Conservation (phyloP, 2,888 invertebrate genomes). For the Limenitis camilla region DNA sequence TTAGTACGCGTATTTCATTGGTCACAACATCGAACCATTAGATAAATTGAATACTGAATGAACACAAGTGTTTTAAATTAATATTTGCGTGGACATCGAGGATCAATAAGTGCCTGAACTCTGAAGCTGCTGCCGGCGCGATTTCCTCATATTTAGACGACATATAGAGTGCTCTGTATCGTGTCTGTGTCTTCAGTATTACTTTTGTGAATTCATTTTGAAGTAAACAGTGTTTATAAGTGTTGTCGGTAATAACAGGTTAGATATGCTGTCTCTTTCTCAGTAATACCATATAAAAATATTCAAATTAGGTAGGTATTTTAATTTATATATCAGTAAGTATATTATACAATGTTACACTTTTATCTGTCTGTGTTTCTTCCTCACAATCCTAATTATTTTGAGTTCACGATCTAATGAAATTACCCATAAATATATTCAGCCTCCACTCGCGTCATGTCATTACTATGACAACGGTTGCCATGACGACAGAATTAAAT, state of each 20-base stretch:
- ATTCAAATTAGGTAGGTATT: not conserved
- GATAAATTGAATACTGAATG: too few species aligned
- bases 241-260: not conserved
- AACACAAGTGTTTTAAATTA: not conserved
- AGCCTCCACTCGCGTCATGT: too few species aligned
- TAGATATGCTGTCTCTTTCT: constrained; percentile 3
- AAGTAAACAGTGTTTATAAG: not conserved
- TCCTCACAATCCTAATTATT: not conserved
- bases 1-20: too few species aligned
- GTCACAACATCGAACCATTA: too few species aligned
- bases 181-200: not conserved
- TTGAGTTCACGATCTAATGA: not conserved
- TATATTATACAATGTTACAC: too few species aligned
- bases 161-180: not conserved
- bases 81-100: constrained; percentile 2
- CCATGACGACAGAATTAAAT: too few species aligned
- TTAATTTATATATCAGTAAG: not conserved
- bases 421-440: too few species aligned
- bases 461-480: too few species aligned
- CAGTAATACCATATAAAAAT: not conserved
- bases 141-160: not conserved
- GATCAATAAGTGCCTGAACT: constrained; percentile 1
- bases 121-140: not conserved
- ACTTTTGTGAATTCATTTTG: not conserved
- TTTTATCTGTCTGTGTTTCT: too few species aligned